Conservation (phyloP, 53 echinoderm and acorn worm genomes). For the Echinarachnius parma region DNA sequence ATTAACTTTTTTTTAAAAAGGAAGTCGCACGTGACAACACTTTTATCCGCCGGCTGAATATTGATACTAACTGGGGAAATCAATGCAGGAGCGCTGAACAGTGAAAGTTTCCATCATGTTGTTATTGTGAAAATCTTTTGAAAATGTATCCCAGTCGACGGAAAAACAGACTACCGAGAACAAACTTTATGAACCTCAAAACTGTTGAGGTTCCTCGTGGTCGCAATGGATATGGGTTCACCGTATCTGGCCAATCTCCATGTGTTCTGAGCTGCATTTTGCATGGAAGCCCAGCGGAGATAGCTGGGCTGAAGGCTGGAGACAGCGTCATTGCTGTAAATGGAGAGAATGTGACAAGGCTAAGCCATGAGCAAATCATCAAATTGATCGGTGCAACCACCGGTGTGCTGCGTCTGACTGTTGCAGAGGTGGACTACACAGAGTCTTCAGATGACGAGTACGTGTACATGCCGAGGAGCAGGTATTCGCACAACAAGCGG, state of each 20-base stretch:
- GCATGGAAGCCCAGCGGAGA: constrained; percentile 86
- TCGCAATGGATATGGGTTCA: constrained; percentile 90
- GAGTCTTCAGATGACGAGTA: constrained; percentile 90
- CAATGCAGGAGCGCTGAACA: too few species aligned
- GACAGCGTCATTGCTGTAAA: constrained; percentile 94
- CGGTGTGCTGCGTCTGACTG: constrained; percentile 82
- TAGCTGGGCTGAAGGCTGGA: constrained; percentile 75
- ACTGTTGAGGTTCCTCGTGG: constrained; percentile 95
- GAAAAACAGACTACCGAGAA: constrained; percentile 57
- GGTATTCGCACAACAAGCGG: constrained; percentile 44
- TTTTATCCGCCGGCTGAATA: too few species aligned
- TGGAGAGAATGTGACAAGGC: constrained; percentile 86
- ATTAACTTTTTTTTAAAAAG: too few species aligned
- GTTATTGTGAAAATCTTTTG: too few species aligned
- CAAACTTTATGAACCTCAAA: constrained; percentile 74
- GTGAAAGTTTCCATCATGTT: too few species aligned
- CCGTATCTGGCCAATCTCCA: constrained; percentile 87
- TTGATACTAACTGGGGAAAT: too few species aligned
- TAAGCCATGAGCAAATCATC: constrained; percentile 91
- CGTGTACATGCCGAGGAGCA: constrained; percentile 56
- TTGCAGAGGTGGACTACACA: constrained; percentile 66
- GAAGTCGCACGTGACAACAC: too few species aligned
- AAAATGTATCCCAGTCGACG: constrained; percentile 67
- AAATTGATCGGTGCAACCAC: constrained; percentile 87
- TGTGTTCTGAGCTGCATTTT: constrained; percentile 87